Conservation (phyloP, 53 echinoderm and acorn worm species). For the Patiria pectinifera region DNA sequence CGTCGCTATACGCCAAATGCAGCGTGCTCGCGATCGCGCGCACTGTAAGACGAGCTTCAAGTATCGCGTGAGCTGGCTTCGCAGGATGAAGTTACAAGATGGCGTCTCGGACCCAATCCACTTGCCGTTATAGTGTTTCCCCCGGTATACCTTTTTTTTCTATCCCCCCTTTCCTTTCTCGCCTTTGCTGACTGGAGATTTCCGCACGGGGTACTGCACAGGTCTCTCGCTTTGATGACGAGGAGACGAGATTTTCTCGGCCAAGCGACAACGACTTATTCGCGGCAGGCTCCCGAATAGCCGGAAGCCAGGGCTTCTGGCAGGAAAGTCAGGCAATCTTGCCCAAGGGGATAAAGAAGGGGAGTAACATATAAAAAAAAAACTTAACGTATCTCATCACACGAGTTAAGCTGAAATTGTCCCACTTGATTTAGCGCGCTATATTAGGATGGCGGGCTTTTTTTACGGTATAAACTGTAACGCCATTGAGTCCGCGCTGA, state of each 20-base stretch:
- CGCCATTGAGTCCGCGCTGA: neutral
- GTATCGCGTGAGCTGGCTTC: constrained; percentile 34
- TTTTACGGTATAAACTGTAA: neutral
- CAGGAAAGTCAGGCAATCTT: constrained; percentile 55
- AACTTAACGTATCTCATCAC: constrained; percentile 37
- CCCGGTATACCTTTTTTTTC: constrained; percentile 18
- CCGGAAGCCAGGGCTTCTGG: constrained; percentile 57
- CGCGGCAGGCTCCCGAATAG: constrained; percentile 22
- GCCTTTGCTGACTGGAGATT: constrained; percentile 39
- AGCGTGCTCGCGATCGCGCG: neutral
- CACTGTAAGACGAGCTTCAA: constrained; percentile 44
- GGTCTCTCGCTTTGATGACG: constrained; percentile 3
- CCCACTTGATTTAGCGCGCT: neutral
- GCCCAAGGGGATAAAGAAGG: constrained; percentile 27
- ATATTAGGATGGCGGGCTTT: neutral
- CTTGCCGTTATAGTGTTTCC: constrained; percentile 37
- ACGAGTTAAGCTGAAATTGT: constrained; percentile 35
- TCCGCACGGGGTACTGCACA: constrained; percentile 38
- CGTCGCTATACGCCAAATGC: neutral
- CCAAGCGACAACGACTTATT: constrained; percentile 12
- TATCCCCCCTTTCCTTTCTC: neutral
- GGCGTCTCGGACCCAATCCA: constrained; percentile 43
- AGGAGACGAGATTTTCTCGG: constrained; percentile 25
- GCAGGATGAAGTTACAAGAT: constrained; percentile 54
- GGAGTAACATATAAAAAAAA: no score